These are phyloP conservation scores for Aplysia californica DNA, from an alignment of 1,140 invertebrate genomes.

Conservation along the genomic window DNA sequence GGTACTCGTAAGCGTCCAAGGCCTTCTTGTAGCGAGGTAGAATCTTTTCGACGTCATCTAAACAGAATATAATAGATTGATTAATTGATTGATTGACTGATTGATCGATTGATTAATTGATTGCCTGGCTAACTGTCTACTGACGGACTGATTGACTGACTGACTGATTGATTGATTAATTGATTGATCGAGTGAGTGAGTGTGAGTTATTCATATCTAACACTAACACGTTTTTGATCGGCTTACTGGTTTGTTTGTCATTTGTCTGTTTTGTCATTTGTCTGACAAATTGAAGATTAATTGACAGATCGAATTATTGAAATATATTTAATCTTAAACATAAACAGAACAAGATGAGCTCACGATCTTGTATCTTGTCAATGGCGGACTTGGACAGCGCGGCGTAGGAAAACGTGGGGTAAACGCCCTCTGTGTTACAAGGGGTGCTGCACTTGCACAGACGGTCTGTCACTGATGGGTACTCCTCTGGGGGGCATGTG, in stretches of 20 bases:
- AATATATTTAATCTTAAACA: background rate
- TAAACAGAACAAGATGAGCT: background rate
- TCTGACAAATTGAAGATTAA: too few relatives aligned
- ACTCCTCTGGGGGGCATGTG: background rate
- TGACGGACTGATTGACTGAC: too few relatives aligned
- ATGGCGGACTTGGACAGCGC: conserved; percentile 9
- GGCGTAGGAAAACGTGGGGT: background rate
- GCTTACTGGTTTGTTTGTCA: too few relatives aligned
- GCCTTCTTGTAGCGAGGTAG: background rate
- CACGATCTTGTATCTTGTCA: background rate
- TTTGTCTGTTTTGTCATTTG: too few relatives aligned
- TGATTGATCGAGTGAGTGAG: too few relatives aligned
- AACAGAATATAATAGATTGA: background rate
- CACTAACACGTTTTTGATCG: too few relatives aligned
- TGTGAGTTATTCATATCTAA: background rate
- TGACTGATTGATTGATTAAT: too few relatives aligned
- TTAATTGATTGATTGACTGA: too few relatives aligned
- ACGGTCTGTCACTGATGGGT: background rate
- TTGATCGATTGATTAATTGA: too few relatives aligned
- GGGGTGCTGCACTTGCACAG: background rate
- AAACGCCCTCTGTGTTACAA: background rate
- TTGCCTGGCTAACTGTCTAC: too few relatives aligned
- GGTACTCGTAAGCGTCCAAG: conserved; percentile 4
- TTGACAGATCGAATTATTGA: background rate
- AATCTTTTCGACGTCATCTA: conserved; percentile 11